A percentile compares a stretch with the other conserved stretches of the same genome.
These are phyloP conservation scores for Pituophis catenifer DNA, from an alignment of 2,113 vertebrate species.

Conservation along the genomic window DNA sequence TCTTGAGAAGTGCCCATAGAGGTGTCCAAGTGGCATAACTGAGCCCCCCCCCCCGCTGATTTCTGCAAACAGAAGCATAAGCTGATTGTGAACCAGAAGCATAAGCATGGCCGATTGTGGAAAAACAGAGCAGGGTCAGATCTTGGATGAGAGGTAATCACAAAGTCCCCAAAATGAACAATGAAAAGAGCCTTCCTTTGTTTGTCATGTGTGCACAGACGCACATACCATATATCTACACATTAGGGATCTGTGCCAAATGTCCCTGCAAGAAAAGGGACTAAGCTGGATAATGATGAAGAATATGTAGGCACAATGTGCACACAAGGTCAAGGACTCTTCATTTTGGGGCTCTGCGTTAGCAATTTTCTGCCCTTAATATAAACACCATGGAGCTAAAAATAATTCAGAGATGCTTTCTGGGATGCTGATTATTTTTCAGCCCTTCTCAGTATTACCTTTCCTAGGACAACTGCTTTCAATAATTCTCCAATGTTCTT, in stretches of 20 bases:
- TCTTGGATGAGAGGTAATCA: not conserved
- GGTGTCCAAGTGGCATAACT: not conserved
- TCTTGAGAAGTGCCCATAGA: not conserved
- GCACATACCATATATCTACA: too few species aligned
- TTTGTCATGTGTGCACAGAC: not conserved
- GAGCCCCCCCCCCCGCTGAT: not conserved
- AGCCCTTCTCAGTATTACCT: conserved; percentile 9
- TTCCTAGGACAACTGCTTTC: conserved; percentile 9
- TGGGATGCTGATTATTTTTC: conserved; percentile 22
- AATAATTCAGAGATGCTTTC: conserved; percentile 16
- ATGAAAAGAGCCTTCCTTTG: not conserved
- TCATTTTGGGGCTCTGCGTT: not conserved
- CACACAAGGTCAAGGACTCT: conserved; percentile 1
- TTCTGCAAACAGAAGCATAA: not conserved
- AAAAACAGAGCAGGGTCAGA: not conserved
- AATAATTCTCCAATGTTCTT: not conserved
- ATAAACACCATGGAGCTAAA: conserved; percentile 8
- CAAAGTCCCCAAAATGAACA: not conserved
- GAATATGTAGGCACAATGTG: not conserved
- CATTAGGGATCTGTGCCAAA: not conserved
- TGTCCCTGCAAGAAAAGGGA: not conserved
- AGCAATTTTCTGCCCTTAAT: conserved; percentile 10
- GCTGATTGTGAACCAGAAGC: not conserved
- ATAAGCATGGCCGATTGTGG: not conserved
- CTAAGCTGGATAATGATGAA: not conserved